Percentiles rank a stretch among this genome's conserved stretches.
phyloP scores from a whole-genome alignment of 2,888 invertebrate species.

The Atrina japonica region DNA sequence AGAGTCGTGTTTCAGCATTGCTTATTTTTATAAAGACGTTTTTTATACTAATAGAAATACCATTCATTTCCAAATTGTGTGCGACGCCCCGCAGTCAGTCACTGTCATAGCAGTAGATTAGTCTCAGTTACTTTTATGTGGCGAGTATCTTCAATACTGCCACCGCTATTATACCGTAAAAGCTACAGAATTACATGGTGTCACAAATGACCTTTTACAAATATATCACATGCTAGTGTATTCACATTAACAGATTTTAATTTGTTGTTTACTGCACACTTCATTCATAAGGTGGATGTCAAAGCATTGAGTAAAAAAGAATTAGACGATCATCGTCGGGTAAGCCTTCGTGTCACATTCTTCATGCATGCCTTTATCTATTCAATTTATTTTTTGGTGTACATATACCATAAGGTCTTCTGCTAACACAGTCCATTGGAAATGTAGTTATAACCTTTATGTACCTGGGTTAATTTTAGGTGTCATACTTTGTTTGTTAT shows the following conservation, averaged over 20 bases:
- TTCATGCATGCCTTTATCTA: background rate
- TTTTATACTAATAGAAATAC: no score
- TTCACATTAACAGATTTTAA: background rate
- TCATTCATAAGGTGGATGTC: slow-evolving; percentile 75
- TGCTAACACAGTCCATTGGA: background rate
- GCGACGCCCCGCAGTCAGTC: no score
- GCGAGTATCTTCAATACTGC: no score
- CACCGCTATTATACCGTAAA: no score
- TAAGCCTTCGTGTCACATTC: slow-evolving; percentile 70
- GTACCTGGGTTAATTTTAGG: no score
- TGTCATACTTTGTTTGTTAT: slow-evolving; percentile 1
- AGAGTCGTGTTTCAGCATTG: no score
- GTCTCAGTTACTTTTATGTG: no score
- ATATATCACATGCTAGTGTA: background rate
- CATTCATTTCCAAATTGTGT: no score
- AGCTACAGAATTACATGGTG: no score
- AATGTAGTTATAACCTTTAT: background rate
- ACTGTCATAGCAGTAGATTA: no score
- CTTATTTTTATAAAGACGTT: no score
- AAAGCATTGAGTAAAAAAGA: slow-evolving; percentile 79
- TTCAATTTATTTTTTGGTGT: background rate
- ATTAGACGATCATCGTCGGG: slow-evolving; percentile 80
- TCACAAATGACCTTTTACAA: no score
- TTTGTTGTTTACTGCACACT: slow-evolving; percentile 27
- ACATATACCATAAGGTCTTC: background rate